Base-by-base conservation (phyloP, 2,888 invertebrate genomes). In the Luffia ferchaultella region DNA sequence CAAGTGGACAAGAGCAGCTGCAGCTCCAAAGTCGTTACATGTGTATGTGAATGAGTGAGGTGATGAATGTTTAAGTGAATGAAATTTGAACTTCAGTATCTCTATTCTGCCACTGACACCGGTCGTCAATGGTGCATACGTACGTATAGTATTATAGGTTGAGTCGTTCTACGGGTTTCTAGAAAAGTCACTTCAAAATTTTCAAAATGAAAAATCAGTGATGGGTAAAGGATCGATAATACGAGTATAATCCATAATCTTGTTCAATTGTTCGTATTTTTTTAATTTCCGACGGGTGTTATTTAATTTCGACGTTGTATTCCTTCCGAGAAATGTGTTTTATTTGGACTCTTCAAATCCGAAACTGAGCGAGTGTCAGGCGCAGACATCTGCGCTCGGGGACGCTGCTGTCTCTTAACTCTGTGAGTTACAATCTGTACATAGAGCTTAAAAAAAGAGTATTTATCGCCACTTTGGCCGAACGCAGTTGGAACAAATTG, bases 401-500 rank as follows among this genome's bases (percentile, higher is more conserved):
- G 30, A 30, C 30, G 30, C 30, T 12, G 30, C 30, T 12, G 30
- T 30, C 12, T 12, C 30, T 12, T 30, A 30, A 30, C 30, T 30
- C 30, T 12, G 30, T 30, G 12, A 30, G 30, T 30, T 30, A 30
- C 30, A 30, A 12, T 30, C 30, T 30, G 30, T 30, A 30, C 30
- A 30, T 30, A 30, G 30, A 30, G 12, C 30, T 30, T 12, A 30
- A 12, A 30, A 30, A 30, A 54, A 52, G 51, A 52, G 18, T 51
- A 54, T 54, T 54, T 54, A 52, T 51, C 45, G 48, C 51, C 19
- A 42, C 12, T 20, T 43, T 19, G 50, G 45, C 41, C 45, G 46
- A 50, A 48, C 51, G 51, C 54, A 54, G 54, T 54, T 54, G 54
- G 45, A 16, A 43, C 45, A 44, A 53, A 54, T 54, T 51, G 54